Base-by-base conservation (phyloP, 2,797 vertebrate genomes). In the Chaetodon trifasciatus region DNA sequence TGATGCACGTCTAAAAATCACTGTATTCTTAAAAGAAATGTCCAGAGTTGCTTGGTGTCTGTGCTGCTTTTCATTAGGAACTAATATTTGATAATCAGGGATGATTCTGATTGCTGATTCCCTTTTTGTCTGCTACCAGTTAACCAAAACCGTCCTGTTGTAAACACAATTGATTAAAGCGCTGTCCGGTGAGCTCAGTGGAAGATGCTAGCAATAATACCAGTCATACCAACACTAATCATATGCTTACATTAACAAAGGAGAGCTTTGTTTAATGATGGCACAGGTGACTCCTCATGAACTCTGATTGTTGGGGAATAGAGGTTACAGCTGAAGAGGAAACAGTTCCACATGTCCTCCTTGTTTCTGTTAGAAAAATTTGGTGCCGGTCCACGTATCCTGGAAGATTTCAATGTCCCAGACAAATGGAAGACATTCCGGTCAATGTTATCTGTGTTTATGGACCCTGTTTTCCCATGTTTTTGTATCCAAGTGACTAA, bases 121-220 rank as follows among this genome's bases (percentile, higher is more conserved):
- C 5, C 10, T 81, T 49, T 28, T 47, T 56, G 60, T 65, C 73
- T 75, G 32, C 60, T 78, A 47, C 53, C 46, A 68, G 10, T 40
- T 37, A 53, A 66, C 53, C 39, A n/a, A 66, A 76, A 53, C 52
- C 21, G 9, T 23, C 12, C 37, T 39, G 9, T 37, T 39, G 13
- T 71, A 66, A 71, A 61, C 49, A 47, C 11, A 6, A 28, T 24
- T 76, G 61, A 39, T 67, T 12, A 52, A 52, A 81, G 11, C 16
- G 5, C 49, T 42, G 5, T 49, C 23, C 58, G 53, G 62, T 35
- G 8, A 39, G 40, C 56, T 49, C n/a, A 49, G 46, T 53, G 21
- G 9, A 42, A 28, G 53, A 70, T 74, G 65, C 40, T 21, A 11
- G n/a, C 6, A 37, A 35, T 74, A 16, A 32, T 15, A 8, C 13